Percentiles rank a stretch among this genome's conserved stretches.
Conservation (phyloP, 2,797 vertebrate species). For the Eleutherodactylus coqui region DNA sequence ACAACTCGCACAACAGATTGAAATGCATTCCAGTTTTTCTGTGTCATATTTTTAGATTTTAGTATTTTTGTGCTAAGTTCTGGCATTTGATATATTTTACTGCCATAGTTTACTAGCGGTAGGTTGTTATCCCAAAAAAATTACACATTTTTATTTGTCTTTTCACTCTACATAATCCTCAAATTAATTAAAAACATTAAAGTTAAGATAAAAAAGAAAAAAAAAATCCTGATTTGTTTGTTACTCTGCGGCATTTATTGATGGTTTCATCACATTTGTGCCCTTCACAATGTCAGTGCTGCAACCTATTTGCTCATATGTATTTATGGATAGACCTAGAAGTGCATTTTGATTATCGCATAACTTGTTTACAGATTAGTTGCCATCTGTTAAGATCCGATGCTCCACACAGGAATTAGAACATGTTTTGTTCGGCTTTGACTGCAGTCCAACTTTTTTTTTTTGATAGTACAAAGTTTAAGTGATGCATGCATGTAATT, state of each 20-base stretch:
- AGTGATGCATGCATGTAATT: constrained; percentile 53
- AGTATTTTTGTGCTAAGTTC: background rate
- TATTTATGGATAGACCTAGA: constrained; percentile 59
- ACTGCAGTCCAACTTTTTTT: constrained; percentile 55
- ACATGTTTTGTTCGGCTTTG: constrained; percentile 63
- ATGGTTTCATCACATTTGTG: constrained; percentile 31
- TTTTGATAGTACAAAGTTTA: constrained; percentile 54
- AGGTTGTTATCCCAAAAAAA: background rate
- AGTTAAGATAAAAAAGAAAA: background rate
- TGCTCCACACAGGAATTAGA: constrained; percentile 58
- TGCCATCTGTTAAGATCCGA: constrained; percentile 63
- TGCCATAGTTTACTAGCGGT: background rate
- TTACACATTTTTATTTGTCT: constrained; percentile 9
- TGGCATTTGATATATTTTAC: background rate
- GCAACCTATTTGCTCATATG: constrained; percentile 51
- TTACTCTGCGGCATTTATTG: constrained; percentile 28
- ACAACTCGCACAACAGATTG: background rate
- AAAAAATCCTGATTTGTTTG: constrained; percentile 12
- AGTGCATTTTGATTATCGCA: constrained; percentile 61
- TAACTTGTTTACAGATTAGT: constrained; percentile 61
- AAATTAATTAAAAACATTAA: constrained; percentile 4
- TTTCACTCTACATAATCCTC: background rate
- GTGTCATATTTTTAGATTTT: constrained; percentile 3
- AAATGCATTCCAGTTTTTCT: background rate
- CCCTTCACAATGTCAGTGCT: constrained; percentile 41